phyloP scores from a whole-genome alignment of 2,113 vertebrate genomes.

The Manacus vitellinus region DNA sequence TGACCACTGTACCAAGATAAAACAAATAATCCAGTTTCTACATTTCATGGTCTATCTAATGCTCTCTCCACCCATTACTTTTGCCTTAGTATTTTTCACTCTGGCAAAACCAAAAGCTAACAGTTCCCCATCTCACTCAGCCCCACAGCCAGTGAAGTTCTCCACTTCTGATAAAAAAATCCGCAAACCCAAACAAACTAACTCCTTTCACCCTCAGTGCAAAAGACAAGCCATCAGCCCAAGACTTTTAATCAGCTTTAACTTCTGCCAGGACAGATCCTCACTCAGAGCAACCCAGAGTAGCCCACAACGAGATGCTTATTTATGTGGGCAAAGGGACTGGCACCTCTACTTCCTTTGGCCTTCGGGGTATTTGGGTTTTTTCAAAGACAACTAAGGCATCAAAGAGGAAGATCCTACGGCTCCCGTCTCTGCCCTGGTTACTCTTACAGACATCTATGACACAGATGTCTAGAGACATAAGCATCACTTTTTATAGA shows the following conservation, averaged over 20 bases:
- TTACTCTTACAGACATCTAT: neutral
- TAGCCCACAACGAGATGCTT: neutral
- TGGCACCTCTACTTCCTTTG: neutral
- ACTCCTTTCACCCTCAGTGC: neutral
- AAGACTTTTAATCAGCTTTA: neutral
- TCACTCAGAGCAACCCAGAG: neutral
- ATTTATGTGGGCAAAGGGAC: neutral
- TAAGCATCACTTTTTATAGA: neutral
- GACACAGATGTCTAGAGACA: neutral
- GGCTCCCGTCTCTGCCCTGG: neutral
- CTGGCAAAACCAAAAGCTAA: neutral
- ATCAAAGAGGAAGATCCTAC: neutral
- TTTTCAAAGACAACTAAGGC: neutral
- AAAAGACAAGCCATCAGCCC: neutral
- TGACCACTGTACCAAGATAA: neutral
- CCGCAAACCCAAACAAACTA: neutral
- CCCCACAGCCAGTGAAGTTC: neutral
- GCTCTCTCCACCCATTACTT: neutral
- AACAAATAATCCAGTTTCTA: conserved; percentile 26
- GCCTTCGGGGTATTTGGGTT: neutral
- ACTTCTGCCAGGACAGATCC: neutral
- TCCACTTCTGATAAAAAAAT: neutral
- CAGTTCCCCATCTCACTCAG: neutral
- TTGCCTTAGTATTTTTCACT: conserved; percentile 20
- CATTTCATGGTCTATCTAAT: neutral